Evolutionary conservation across 2,797 vertebrate species (phyloP).

Genomic region (Potorous gilbertii): DNA sequence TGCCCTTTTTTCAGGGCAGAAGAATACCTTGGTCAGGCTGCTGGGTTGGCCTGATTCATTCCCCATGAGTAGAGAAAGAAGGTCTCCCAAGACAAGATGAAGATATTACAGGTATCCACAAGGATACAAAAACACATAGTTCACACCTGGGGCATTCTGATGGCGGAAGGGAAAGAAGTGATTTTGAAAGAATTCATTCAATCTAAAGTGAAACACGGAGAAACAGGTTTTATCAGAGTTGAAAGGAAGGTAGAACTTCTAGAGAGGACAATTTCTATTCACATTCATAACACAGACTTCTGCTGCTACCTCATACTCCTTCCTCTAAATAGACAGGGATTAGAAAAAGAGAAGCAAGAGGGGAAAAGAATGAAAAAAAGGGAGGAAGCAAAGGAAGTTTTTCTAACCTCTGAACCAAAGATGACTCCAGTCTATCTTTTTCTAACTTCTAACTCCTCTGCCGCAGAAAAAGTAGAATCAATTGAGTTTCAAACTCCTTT

Average conservation of each 20-base stretch:
- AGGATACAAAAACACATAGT: not conserved
- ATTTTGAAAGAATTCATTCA: not conserved
- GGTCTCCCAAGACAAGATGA: not conserved
- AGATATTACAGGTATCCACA: not conserved
- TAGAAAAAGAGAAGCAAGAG: not conserved
- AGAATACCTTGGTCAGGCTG: not conserved
- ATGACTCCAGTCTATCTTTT: not conserved
- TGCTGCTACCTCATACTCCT: not conserved
- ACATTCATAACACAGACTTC: not conserved
- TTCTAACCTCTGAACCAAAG: not conserved
- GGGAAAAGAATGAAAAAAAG: not conserved
- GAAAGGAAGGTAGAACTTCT: not conserved
- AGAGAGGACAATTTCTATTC: not conserved
- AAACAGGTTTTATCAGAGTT: not conserved
- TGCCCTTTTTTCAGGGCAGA: not conserved
- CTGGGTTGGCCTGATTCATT: not conserved
- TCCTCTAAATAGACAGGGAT: not conserved
- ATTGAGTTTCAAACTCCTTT: not conserved
- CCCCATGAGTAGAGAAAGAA: not conserved
- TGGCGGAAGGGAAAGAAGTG: not conserved
- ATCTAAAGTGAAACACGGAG: not conserved
- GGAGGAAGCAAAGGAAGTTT: not conserved
- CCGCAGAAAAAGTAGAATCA: not conserved
- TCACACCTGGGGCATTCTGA: not conserved
- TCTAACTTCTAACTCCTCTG: not conserved